phyloP scores from a whole-genome alignment of 2,888 invertebrate genomes.

The Corbicula japonica region DNA sequence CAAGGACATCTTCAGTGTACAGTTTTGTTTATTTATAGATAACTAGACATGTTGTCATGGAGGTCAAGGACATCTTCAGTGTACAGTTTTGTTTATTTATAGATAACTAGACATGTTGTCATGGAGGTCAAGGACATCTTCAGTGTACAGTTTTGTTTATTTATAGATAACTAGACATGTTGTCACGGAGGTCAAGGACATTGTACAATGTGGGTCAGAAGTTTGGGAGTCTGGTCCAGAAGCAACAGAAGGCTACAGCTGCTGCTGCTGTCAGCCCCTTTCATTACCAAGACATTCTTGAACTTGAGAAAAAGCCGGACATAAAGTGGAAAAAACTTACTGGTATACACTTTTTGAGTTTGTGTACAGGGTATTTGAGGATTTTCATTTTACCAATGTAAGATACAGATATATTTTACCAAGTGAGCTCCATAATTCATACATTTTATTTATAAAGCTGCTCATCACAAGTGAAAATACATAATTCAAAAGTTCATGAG shows the following conservation, averaged over 20 bases:
- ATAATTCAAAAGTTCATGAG: too few relatives aligned
- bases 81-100: not conserved
- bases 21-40: too few relatives aligned
- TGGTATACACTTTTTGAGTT: too few relatives aligned
- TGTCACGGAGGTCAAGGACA: conserved; percentile 45
- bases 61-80: too few relatives aligned
- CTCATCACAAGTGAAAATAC: too few relatives aligned
- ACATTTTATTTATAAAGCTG: too few relatives aligned
- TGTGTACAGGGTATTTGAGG: too few relatives aligned
- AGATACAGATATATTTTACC: too few relatives aligned
- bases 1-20: too few relatives aligned
- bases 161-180: conserved; percentile 16
- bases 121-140: conserved; percentile 6
- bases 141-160: not conserved
- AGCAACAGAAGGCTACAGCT: conserved; percentile 63
- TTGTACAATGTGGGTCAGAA: conserved; percentile 58
- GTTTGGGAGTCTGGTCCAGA: conserved; percentile 43
- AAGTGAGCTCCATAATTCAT: too few relatives aligned
- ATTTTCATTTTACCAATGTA: too few relatives aligned
- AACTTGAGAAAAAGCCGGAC: conserved; percentile 78
- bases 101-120: conserved; percentile 28
- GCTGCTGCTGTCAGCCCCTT: conserved; percentile 84
- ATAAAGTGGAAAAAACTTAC: conserved; percentile 85
- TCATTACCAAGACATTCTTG: conserved; percentile 85
- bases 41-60: too few relatives aligned